Evolutionary conservation across 2,113 vertebrate genomes (phyloP).

Genomic region (Accipiter virgatus): DNA sequence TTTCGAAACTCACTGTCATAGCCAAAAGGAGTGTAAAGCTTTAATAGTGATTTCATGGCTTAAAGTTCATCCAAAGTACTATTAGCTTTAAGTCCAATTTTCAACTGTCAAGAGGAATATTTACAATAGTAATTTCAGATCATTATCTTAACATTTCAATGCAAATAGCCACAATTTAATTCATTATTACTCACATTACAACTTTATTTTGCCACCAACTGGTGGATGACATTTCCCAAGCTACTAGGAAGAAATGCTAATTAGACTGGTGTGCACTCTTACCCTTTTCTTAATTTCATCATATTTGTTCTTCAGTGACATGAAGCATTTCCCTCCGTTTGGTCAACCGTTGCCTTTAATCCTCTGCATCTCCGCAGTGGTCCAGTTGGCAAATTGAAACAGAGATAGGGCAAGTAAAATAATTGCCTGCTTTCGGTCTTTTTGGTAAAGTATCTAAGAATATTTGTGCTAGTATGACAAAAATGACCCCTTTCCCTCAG

Average conservation of each 20-base stretch:
- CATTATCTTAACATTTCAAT: constrained; percentile 82
- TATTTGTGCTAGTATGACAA: constrained; percentile 14
- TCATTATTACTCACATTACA: constrained; percentile 80
- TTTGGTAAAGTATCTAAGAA: neutral
- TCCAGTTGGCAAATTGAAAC: neutral
- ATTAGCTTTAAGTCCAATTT: constrained; percentile 80
- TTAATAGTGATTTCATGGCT: constrained; percentile 74
- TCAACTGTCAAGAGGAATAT: constrained; percentile 79
- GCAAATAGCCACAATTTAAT: constrained; percentile 83
- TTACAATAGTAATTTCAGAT: constrained; percentile 81
- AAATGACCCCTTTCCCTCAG: constrained; percentile 61
- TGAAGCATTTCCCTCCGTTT: constrained; percentile 32
- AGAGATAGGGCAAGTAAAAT: neutral
- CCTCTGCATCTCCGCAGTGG: neutral
- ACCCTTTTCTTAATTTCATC: constrained; percentile 73
- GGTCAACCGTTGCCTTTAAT: constrained; percentile 41
- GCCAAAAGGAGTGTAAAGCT: constrained; percentile 71
- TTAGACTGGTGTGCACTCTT: constrained; percentile 75
- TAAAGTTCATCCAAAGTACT: constrained; percentile 80
- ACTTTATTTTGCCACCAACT: constrained; percentile 84
- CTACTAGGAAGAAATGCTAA: constrained; percentile 80
- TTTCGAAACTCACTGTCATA: constrained; percentile 70
- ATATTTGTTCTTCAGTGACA: constrained; percentile 41
- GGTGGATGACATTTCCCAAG: constrained; percentile 81
- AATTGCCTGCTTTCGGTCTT: neutral